Evolutionary conservation across 2,113 vertebrate genomes (phyloP), one percentile per base, ranked within the genome.

Genomic region (Neopipo cinnamomea): DNA sequence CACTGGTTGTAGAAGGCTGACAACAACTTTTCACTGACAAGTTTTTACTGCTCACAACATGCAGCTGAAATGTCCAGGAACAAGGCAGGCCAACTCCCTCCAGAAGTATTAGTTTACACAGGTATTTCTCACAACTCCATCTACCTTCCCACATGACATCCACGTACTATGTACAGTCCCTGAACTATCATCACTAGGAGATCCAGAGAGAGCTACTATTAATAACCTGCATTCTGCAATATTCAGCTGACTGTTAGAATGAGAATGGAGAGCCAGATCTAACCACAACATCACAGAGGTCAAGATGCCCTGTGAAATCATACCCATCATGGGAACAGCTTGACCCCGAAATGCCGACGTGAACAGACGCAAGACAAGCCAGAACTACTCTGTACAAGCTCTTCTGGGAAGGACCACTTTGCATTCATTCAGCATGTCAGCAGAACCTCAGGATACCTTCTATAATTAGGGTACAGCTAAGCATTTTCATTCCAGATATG

Each of bases 81-180:
- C 25, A 49, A 37, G 16, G n/a, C 14, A 74, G 31, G 5, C 10
- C 27, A 75, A 1, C 13, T 89, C 44, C 25, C 21, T 73, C 41
- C 81, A 72, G 35, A 49, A 47, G 6, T 1, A 21, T 8, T 12
- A 12, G 1, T 39, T 80, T 24, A 41, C n/a, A n/a, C 44, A 50
- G 37, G 3, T 35, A 21, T 25, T 85, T 56, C 71, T 74, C 67
- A 76, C 37, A 58, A n/a, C 24, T 4, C 3, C 58, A 73, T 19
- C 67, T 31, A 2, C 53, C 17, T 61, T 39, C n/a, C 50, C 67
- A 8, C 16, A 22, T 1, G 1, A 59, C 1, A 1, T 12, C 50
- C 50, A 47, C 23, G 56, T 37, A 14, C 72, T 8, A 3, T 0
- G 0, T 6, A 13, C 5, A 9, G 27, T 8, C 20, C 20, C 9